A percentile compares a stretch with the other conserved stretches of the same genome.
Evolutionary conservation across 2,797 vertebrate genomes (phyloP).

Genomic region (Propithecus deckenii): DNA sequence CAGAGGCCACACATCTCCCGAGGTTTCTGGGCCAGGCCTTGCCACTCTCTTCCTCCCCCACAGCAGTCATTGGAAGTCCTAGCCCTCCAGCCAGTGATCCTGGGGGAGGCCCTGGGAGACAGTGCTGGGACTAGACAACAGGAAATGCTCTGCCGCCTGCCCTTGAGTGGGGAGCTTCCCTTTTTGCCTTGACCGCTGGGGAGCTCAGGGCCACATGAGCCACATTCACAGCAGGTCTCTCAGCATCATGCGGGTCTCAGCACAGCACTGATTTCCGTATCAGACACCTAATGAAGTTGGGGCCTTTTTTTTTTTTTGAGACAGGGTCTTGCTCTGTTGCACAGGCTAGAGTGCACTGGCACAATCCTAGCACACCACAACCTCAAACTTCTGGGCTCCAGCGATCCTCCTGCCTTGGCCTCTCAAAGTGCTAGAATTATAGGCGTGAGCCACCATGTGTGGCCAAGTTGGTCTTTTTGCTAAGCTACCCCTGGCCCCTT

Average conservation of each 20-base stretch:
- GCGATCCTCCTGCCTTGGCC: too few species aligned
- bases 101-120: neutral
- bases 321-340: neutral
- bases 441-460: neutral
- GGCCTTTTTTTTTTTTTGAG: neutral
- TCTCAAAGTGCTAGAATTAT: too few species aligned
- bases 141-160: neutral
- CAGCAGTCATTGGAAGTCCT: neutral
- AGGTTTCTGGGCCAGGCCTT: neutral
- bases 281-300: neutral
- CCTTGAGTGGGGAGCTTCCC: neutral
- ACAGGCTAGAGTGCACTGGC: neutral
- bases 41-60: neutral
- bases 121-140: neutral
- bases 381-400: neutral
- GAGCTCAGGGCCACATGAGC: neutral
- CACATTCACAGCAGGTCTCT: neutral
- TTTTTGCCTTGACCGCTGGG: neutral
- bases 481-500: neutral
- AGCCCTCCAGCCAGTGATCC: neutral
- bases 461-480: neutral
- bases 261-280: neutral
- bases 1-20: neutral
- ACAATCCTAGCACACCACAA: too few species aligned
- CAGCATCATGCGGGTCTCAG: neutral